A percentile compares a stretch with the other conserved stretches of the same genome.
These are phyloP conservation scores for Protodeltote pygarga DNA, from an alignment of 2,888 invertebrate genomes.

Conservation along the genomic window DNA sequence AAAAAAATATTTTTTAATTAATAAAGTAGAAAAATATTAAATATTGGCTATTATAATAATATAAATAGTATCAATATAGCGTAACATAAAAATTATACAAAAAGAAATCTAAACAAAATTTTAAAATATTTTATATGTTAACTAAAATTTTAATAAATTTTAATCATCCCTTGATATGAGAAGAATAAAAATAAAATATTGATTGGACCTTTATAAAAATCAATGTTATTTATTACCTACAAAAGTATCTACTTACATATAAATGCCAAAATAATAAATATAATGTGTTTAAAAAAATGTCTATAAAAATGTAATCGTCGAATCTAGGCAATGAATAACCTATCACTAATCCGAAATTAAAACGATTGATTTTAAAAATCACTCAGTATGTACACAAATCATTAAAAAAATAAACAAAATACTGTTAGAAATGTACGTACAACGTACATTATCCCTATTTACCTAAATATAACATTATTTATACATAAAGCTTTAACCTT, in stretches of 20 bases:
- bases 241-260: constrained; percentile 29
- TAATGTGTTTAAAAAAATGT: constrained; percentile 6
- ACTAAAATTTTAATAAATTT: constrained; percentile 9
- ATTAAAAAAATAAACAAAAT: too few relatives aligned
- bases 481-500: too few relatives aligned
- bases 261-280: constrained; percentile 32
- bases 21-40: constrained; percentile 42
- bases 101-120: constrained; percentile 9
- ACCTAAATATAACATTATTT: too few relatives aligned
- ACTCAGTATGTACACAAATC: too few relatives aligned
- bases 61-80: constrained; percentile 17
- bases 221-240: not conserved
- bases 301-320: too few relatives aligned
- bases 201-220: constrained; percentile 1
- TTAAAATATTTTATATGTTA: constrained; percentile 7
- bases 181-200: constrained; percentile 6
- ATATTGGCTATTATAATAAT: constrained; percentile 33
- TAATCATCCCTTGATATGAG: not conserved
- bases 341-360: too few relatives aligned
- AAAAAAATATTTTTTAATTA: constrained; percentile 50
- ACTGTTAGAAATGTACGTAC: too few relatives aligned
- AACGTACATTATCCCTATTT: too few relatives aligned
- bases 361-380: too few relatives aligned
- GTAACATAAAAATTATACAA: constrained; percentile 9
- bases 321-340: too few relatives aligned